A percentile compares a stretch with the other conserved stretches of the same genome.
These are phyloP conservation scores for Eupsilia transversa DNA, from an alignment of 2,888 invertebrate genomes.

Conservation along the genomic window DNA sequence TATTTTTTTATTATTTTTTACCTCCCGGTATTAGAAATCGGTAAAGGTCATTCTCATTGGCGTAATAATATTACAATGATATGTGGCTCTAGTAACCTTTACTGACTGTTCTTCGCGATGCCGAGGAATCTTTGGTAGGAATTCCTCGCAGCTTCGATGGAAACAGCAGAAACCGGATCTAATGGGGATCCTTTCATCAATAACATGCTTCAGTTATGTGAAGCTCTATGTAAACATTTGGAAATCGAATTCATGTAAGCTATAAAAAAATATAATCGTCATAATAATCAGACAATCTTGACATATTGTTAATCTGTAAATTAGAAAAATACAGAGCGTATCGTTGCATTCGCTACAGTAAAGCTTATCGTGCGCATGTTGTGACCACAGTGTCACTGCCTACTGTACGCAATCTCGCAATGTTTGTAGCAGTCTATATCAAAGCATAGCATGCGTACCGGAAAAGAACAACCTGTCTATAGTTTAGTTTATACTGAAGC, in stretches of 20 bases:
- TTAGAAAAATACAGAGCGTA: constrained; percentile 13
- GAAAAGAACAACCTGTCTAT: constrained; percentile 11
- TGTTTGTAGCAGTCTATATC: constrained; percentile 1
- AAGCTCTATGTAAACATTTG: background rate
- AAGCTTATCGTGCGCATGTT: background rate
- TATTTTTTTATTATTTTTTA: background rate
- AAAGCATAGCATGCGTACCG: background rate
- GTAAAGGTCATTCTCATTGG: background rate
- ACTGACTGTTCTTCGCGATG: background rate
- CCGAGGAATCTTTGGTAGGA: background rate
- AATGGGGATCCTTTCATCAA: background rate
- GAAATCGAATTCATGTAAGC: background rate
- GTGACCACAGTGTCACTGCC: background rate
- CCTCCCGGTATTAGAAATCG: background rate
- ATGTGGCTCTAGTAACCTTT: background rate
- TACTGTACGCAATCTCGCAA: background rate
- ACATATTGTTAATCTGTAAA: constrained; percentile 3
- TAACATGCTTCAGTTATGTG: background rate
- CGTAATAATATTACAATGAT: background rate
- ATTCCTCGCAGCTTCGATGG: background rate
- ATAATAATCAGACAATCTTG: background rate
- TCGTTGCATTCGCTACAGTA: background rate
- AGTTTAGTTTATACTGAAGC: background rate
- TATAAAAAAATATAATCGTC: background rate
- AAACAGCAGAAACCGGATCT: background rate